Base-by-base conservation (phyloP, 1,140 invertebrate species). In the Oscheius sp. region DNA sequence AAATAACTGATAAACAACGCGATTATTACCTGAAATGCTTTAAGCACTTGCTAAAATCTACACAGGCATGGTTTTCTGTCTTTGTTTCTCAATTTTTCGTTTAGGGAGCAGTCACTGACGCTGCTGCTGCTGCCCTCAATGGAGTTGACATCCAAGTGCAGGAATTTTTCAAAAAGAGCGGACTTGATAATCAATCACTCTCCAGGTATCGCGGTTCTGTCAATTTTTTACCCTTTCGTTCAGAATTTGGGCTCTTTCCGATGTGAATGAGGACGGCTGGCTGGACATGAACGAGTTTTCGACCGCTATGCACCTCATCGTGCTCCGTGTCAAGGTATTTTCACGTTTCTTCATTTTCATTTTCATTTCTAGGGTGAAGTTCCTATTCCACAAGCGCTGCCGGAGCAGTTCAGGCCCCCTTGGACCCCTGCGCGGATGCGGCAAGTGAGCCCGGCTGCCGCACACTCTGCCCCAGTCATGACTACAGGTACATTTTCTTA, bases 201-300 rank as follows among this genome's bases (percentile, higher is more conserved):
- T 71, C 69, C 10, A 71, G 64, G 61, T 63, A 34, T 13, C 0
- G 15, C 32, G 15, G 23, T 1, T 63, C 13, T 28, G 0, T 63
- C 35, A 10, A 29, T 0, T 42, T 1, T 1, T 18, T 13, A 63
- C 10, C 4, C 10, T 10, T 18, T 42, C 35, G 15, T 63, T 63
- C 29, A 63, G 74, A 34, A 92, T 96, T 78, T 99, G 95, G 95
- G 97, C 95, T 85, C 87, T 99, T 35, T 90, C 95, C 0, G 96
- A 99, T 86, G 89, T 97, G 36, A 95, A 98, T 86, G 90, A 91
- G 78, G 96, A 99, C 87, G 95, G 95, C 0, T 90, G 92, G 87
- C 86, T 97, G 55, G 95, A 99, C 87, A 84, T 89, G 0, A 94
- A 98, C 80, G 96, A 99, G 87, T 99, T 97, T 87, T 95, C 95